Evolutionary conservation across 2,797 vertebrate genomes (phyloP), one percentile per base, ranked within the genome.

Genomic region (Mus caroli): DNA sequence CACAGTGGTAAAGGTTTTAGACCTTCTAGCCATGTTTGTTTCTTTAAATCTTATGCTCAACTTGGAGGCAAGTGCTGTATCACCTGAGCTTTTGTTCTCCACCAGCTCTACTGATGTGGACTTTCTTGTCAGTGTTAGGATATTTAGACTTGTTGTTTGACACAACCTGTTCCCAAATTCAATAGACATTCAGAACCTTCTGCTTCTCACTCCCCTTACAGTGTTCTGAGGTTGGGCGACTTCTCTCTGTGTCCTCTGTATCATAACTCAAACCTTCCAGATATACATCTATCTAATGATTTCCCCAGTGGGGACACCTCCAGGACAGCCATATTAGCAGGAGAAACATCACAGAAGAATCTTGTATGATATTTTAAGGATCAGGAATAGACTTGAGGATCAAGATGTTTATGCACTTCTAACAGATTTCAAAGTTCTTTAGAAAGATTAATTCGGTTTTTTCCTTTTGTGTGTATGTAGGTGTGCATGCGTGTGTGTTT

Each of bases 11-110:
- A 54, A 31, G 28, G 75, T 86, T 94, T 86, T 52, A 79, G 31
- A 3, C 43, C 76, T 37, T 24, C 34, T 10, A 76, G 9, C 28
- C 46, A 69, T 24, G 7, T 69, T n/a, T n/a, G 8, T 58, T 60
- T 94, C 43, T 64, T 37, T 34, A 73, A 56, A 58, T 28, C 26
- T 73, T 34, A 43, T 43, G 37, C 10, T 31, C 40, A 91, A 40
- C 12, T 67, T 80, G 37, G 86, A 62, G 24, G 31, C 3, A 3
- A 67, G 22, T 73, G 50, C 37, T 69, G 2, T 40, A 43, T 97
- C 97, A 97, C 97, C 97, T 97, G 95, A 69, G 71, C 31, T 97
- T 97, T 97, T 56, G 37, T 87, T 92, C 6, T 75, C n/a, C 24
- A 43, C 40, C 19, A 83, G 6, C 1, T 31, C 9, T 37, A 82